These are phyloP conservation scores for Hyaena hyaena DNA, from an alignment of 2,113 vertebrate species.

Conservation along the genomic window DNA sequence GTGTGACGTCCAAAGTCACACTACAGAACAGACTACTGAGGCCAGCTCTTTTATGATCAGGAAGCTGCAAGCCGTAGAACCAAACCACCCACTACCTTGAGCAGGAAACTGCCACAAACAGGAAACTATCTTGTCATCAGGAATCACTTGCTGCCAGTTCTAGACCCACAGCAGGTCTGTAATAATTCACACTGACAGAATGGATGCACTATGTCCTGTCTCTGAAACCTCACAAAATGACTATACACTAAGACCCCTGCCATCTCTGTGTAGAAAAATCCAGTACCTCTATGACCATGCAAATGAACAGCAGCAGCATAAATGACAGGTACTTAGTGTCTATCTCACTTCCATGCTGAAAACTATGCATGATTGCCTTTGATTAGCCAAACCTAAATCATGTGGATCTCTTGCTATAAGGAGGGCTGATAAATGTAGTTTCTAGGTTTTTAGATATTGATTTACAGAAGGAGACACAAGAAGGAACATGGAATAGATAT, in stretches of 20 bases:
- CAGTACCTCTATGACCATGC: not conserved
- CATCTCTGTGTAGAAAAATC: not conserved
- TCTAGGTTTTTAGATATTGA: not conserved
- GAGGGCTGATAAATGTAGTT: not conserved
- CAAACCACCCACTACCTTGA: not conserved
- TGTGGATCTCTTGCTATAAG: not conserved
- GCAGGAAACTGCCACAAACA: not conserved
- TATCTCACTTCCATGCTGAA: not conserved
- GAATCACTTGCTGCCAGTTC: not conserved
- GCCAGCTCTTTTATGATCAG: not conserved
- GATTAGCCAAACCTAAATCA: not conserved
- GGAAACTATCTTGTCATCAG: not conserved
- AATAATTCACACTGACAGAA: not conserved
- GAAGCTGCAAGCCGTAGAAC: not conserved
- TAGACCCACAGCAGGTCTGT: not conserved
- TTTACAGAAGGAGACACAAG: not conserved
- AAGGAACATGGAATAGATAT: not conserved
- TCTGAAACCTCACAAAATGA: not conserved
- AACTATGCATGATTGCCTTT: not conserved
- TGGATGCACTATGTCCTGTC: not conserved
- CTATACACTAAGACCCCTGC: not conserved
- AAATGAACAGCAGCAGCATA: not conserved
- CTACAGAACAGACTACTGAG: not conserved
- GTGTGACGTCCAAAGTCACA: not conserved
- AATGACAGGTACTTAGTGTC: not conserved